Base-by-base conservation (phyloP, 2,797 vertebrate species). In the Poeciliopsis presidionis region DNA sequence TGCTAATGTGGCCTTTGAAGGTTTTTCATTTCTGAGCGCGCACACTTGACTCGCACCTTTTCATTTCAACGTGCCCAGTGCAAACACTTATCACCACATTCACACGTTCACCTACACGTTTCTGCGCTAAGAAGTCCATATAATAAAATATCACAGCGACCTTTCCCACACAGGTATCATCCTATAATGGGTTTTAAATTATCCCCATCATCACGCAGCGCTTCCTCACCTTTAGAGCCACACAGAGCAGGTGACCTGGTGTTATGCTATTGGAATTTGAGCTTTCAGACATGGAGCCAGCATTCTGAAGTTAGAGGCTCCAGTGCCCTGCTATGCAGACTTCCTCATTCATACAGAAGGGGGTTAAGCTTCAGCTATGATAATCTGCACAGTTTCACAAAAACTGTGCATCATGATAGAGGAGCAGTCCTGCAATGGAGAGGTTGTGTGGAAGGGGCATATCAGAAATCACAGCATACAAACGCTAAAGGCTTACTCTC, bases 1-100 rank as follows among this genome's bases (percentile, higher is more conserved):
- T 82, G 43, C 75, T 91, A 90, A 90, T 90, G 88, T 89, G 89
- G 81, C 83, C 91, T 89, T 90, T 90, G 92, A 92, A 90, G 79
- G 87, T 87, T 81, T 89, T 65, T 77, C 78, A 72, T 79, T 71
- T 86, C 67, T 71, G 61, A 69, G 78, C 70, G 18, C 46, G 47
- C 72, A 79, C 39, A 73, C 78, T 67, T 69, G 47, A 70, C 69
- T 46, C 30, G 36, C 72, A 74, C 63, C 55, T 36, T 53, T 9
- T 53, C 5, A 72, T n/a, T 81, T 63, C 79, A 79, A 85, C 71
- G 79, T 80, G 63, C 13, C 74, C 61, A 77, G 47, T 84, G 65
- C 46, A 75, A 69, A 81, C 75, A 39, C 30, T 84, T 80, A 86
- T 51, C 51, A 73, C 73, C 75, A 83, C 78, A 47, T 65, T 80